Conservation (phyloP, 2,797 vertebrate species). For the Schizopygopsis pylzovi region DNA sequence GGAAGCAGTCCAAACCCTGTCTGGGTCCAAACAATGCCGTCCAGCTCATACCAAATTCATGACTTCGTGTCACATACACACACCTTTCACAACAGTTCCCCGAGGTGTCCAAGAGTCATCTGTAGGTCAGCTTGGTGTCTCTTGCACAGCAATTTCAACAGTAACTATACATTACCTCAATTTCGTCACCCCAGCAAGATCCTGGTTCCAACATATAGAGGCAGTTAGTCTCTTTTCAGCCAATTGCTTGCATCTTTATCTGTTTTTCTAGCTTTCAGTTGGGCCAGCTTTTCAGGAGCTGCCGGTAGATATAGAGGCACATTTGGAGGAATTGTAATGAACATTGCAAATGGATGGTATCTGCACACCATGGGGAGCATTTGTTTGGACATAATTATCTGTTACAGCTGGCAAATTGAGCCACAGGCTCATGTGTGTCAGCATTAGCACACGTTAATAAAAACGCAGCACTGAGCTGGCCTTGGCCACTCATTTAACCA, state of each 20-base stretch:
- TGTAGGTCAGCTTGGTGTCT: conserved; percentile 29
- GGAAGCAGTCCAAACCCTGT: neutral
- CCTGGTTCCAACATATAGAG: neutral
- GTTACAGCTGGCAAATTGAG: conserved; percentile 70
- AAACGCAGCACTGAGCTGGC: neutral
- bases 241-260: conserved; percentile 53
- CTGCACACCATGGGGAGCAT: conserved; percentile 66
- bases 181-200: neutral
- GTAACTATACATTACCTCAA: conserved; percentile 9
- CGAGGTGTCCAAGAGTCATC: neutral
- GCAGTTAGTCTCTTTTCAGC: conserved; percentile 37
- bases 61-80: conserved; percentile 6
- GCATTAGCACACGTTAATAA: conserved; percentile 35
- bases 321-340: conserved; percentile 73
- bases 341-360: conserved; percentile 69
- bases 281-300: conserved; percentile 13
- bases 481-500: neutral
- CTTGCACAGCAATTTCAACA: neutral
- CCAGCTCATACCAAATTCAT: conserved; percentile 6
- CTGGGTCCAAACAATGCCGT: conserved; percentile 4
- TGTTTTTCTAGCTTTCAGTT: conserved; percentile 48
- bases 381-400: conserved; percentile 80
- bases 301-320: conserved; percentile 55
- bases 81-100: conserved; percentile 11
- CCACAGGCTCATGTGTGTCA: conserved; percentile 27